phyloP scores from a whole-genome alignment of 2,888 invertebrate genomes.

The Autographa pulchrina region DNA sequence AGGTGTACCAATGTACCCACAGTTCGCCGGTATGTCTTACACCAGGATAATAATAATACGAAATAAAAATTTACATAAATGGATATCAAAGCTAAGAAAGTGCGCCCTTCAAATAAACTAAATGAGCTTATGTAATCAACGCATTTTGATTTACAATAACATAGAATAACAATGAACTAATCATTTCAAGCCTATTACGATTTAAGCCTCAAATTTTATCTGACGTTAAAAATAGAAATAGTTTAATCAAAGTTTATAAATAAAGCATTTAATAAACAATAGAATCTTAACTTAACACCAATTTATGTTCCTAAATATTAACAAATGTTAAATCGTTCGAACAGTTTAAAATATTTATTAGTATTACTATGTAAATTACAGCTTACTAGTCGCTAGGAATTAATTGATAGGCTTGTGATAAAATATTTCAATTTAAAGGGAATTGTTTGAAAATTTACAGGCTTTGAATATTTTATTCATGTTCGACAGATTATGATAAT shows the following conservation, averaged over 20 bases:
- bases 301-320: slow-evolving; percentile 37
- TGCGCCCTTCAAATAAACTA: not conserved
- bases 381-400: slow-evolving; percentile 15
- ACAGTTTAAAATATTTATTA: slow-evolving; percentile 24
- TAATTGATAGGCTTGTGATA: slow-evolving; percentile 24
- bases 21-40: too few relatives aligned
- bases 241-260: not conserved
- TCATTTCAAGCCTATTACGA: slow-evolving; percentile 15
- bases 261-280: slow-evolving; percentile 12
- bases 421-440: slow-evolving; percentile 26
- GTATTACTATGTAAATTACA: slow-evolving; percentile 31
- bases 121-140: slow-evolving; percentile 20
- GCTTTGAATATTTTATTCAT: slow-evolving; percentile 37
- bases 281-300: slow-evolving; percentile 25
- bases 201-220: slow-evolving; percentile 9
- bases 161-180: slow-evolving; percentile 2
- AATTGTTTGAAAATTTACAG: slow-evolving; percentile 43
- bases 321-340: slow-evolving; percentile 25
- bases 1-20: too few relatives aligned
- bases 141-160: slow-evolving; percentile 12
- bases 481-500: slow-evolving; percentile 34
- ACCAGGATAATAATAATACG: not conserved
- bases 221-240: slow-evolving; percentile 6
- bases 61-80: not conserved
- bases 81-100: not conserved